Conservation (phyloP, 1,140 invertebrate genomes). For the Aphelinus certus region DNA sequence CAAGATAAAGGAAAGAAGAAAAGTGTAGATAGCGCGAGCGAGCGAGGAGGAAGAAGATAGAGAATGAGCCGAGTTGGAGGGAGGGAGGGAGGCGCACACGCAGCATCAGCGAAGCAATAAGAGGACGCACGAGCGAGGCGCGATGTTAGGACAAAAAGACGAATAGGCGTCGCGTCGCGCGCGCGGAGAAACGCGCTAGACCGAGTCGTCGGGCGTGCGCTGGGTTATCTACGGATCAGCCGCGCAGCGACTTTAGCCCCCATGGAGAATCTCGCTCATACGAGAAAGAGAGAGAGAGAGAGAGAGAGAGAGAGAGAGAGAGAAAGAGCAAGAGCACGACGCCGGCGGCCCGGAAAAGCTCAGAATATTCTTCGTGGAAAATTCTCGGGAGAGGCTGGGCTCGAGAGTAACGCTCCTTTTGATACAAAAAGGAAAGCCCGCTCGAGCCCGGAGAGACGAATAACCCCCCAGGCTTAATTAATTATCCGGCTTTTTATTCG, state of each 20-base stretch:
- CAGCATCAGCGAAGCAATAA: conserved; percentile 40
- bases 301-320: too few species aligned
- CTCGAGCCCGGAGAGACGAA: conserved; percentile 16
- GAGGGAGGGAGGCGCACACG: conserved; percentile 33
- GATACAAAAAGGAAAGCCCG: conserved; percentile 32
- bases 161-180: conserved; percentile 43
- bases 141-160: conserved; percentile 52
- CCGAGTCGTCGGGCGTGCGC: conserved; percentile 54
- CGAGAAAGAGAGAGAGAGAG: too few species aligned
- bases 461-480: conserved; percentile 35
- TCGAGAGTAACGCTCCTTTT: conserved; percentile 36
- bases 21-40: conserved; percentile 43
- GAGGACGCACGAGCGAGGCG: conserved; percentile 59
- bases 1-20: conserved; percentile 37
- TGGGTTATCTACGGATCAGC: conserved; percentile 61
- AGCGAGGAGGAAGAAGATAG: conserved; percentile 43
- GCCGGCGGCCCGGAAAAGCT: conserved; percentile 36
- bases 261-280: conserved; percentile 13
- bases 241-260: not conserved
- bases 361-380: conserved; percentile 43
- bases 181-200: conserved; percentile 59
- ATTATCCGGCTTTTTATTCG: conserved; percentile 35
- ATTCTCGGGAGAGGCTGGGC: conserved; percentile 24
- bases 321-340: conserved; percentile 1
- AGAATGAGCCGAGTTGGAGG: conserved; percentile 32